Evolutionary conservation across 2,113 vertebrate species (phyloP).

Genomic region (Rhombomys opimus): DNA sequence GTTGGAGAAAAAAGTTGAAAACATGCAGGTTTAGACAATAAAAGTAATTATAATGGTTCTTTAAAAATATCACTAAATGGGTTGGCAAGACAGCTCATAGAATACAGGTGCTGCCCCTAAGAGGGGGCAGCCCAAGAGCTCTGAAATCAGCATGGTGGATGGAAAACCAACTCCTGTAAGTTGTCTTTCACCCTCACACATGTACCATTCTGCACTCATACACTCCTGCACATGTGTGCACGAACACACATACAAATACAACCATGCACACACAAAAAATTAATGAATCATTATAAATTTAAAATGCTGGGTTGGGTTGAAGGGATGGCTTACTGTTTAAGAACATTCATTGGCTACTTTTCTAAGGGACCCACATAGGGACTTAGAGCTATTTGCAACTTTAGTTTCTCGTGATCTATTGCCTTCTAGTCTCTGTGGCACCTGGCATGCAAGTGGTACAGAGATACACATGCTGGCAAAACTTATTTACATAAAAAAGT

Average conservation of each 20-base stretch:
- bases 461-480: neutral
- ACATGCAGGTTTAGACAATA: conserved; percentile 16
- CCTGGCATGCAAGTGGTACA: neutral
- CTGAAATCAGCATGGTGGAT: too few relatives aligned
- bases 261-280: too few relatives aligned
- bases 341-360: neutral
- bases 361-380: neutral
- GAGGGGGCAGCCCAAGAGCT: too few relatives aligned
- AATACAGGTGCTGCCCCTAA: too few relatives aligned
- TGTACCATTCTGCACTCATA: neutral
- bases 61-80: neutral
- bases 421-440: neutral
- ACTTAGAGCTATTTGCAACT: neutral
- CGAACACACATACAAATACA: neutral
- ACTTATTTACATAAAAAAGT: neutral
- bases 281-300: neutral
- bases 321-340: neutral
- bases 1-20: conserved; percentile 37
- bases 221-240: neutral
- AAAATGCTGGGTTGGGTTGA: neutral
- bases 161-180: neutral
- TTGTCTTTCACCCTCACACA: neutral
- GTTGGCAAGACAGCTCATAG: too few relatives aligned
- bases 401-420: neutral
- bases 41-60: neutral